phyloP scores from a whole-genome alignment of 1,140 invertebrate species.

The Drosophila watanabei region DNA sequence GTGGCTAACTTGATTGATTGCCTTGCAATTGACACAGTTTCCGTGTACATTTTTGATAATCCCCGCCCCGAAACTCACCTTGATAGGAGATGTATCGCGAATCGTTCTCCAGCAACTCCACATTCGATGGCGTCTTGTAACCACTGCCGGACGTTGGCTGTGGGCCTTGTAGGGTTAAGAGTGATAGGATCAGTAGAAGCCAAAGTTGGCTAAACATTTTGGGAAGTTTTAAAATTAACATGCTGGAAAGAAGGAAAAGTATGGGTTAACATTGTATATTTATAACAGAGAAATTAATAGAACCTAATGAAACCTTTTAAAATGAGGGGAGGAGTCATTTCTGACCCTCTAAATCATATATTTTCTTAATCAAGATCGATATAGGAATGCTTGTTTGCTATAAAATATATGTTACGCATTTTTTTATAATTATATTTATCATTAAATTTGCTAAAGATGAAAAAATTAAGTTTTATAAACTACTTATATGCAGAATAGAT shows the following conservation, averaged over 20 bases:
- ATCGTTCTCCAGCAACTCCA: constrained; percentile 80
- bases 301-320: too few relatives aligned
- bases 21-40: constrained; percentile 74
- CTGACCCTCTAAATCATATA: too few relatives aligned
- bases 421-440: too few relatives aligned
- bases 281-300: neutral
- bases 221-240: constrained; percentile 75
- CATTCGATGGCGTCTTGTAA: constrained; percentile 58
- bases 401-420: too few relatives aligned
- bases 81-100: constrained; percentile 86
- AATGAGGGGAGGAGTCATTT: too few relatives aligned
- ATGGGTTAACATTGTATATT: neutral
- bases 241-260: constrained; percentile 57
- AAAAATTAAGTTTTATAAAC: too few relatives aligned
- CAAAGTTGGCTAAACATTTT: constrained; percentile 59
- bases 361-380: too few relatives aligned
- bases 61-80: constrained; percentile 75
- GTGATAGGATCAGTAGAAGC: constrained; percentile 50
- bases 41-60: constrained; percentile 62
- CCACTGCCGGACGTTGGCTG: constrained; percentile 11
- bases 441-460: too few relatives aligned
- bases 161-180: constrained; percentile 43
- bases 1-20: constrained; percentile 68
- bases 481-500: too few relatives aligned
- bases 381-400: too few relatives aligned